Percentiles rank a stretch among this genome's conserved stretches.
These are phyloP conservation scores for Anthoptus insignis DNA, from an alignment of 2,888 invertebrate species.

Conservation along the genomic window DNA sequence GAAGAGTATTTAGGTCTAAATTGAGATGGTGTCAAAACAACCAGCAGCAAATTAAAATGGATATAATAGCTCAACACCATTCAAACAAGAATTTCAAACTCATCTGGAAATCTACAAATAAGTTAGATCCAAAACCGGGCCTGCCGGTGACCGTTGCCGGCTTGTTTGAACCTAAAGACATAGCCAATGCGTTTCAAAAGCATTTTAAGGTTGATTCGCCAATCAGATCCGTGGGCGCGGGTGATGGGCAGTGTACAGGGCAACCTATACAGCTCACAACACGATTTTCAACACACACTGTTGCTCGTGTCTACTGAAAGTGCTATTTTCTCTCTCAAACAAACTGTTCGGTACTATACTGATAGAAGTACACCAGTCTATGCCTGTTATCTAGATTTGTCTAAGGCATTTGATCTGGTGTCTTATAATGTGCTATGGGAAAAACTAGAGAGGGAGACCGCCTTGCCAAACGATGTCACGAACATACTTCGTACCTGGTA, in stretches of 20 bases:
- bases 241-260: not conserved
- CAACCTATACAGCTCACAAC: constrained; percentile 18
- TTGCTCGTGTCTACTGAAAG: constrained; percentile 31
- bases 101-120: constrained; percentile 36
- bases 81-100: constrained; percentile 21
- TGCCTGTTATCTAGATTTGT: constrained; percentile 26
- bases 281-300: constrained; percentile 24
- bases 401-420: constrained; percentile 32
- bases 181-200: not conserved
- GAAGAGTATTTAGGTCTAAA: constrained; percentile 40
- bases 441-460: constrained; percentile 22
- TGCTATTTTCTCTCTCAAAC: constrained; percentile 30
- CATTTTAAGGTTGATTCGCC: constrained; percentile 1
- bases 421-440: constrained; percentile 25
- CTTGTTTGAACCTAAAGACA: not conserved
- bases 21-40: constrained; percentile 43
- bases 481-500: constrained; percentile 7
- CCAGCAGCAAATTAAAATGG: constrained; percentile 37
- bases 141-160: not conserved
- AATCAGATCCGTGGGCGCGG: not conserved
- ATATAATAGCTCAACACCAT: constrained; percentile 35
- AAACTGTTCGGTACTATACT: constrained; percentile 27
- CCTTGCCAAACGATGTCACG: constrained; percentile 6
- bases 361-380: constrained; percentile 17
- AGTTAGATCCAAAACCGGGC: not conserved